phyloP scores from a whole-genome alignment of 2,888 invertebrate genomes.

The Tanypteryx hageni region DNA sequence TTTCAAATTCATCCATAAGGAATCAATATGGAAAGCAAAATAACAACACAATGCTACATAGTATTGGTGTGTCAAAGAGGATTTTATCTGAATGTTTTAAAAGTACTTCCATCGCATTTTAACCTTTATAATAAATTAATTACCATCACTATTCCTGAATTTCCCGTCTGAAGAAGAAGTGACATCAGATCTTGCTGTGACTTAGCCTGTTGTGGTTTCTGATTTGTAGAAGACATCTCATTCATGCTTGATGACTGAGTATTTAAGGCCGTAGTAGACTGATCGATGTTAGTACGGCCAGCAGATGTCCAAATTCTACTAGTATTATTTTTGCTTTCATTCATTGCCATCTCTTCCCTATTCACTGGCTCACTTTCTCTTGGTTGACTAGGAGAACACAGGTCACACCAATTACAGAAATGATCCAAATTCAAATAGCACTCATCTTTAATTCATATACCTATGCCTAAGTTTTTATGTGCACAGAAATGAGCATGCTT shows the following conservation, averaged over 20 bases:
- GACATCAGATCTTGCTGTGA: slow-evolving; percentile 41
- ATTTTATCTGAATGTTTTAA: background rate
- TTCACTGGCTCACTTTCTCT: background rate
- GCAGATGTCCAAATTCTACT: slow-evolving; percentile 47
- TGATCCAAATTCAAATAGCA: no score
- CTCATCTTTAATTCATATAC: no score
- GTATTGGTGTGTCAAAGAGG: background rate
- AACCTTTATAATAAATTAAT: background rate
- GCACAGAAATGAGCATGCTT: no score
- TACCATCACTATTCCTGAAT: slow-evolving; percentile 35
- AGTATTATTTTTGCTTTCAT: background rate
- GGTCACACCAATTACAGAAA: background rate
- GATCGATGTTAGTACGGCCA: slow-evolving; percentile 36
- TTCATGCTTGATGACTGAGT: background rate
- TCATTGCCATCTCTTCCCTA: background rate
- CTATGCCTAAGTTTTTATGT: no score
- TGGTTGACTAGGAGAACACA: background rate
- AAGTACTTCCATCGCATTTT: no score
- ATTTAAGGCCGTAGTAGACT: background rate
- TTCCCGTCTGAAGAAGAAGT: slow-evolving; percentile 50
- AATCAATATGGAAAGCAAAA: no score
- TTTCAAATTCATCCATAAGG: no score
- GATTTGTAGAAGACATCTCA: background rate
- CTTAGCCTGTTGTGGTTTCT: background rate
- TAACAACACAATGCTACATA: no score